These are phyloP conservation scores for Tricholaema leucomelas DNA, from an alignment of 2,113 vertebrate species.

Conservation along the genomic window DNA sequence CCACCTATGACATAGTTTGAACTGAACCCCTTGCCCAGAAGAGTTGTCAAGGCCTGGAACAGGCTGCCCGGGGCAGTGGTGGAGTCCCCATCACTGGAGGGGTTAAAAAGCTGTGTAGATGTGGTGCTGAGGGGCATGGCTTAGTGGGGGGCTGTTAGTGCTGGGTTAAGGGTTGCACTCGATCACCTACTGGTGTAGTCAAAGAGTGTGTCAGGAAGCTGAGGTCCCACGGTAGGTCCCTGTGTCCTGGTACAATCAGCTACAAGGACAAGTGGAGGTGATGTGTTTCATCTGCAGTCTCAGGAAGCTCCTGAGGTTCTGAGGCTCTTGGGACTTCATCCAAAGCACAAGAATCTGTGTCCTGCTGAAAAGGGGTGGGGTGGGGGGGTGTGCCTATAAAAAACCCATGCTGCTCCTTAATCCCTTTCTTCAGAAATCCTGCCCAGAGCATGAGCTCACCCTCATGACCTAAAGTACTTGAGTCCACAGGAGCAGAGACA, in stretches of 20 bases:
- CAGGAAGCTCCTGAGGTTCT: neutral
- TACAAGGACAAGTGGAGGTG: neutral
- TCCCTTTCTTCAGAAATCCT: neutral
- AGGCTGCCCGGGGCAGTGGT: no score
- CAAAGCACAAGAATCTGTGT: neutral
- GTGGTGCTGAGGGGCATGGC: no score
- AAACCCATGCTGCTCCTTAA: neutral
- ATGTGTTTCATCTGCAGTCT: neutral
- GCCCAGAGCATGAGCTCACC: neutral
- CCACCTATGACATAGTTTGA: accelerated
- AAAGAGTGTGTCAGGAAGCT: neutral
- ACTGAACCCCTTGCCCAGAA: no score
- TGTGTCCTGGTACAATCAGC: neutral
- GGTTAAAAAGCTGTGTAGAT: no score
- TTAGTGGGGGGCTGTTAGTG: no score
- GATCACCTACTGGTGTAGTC: no score
- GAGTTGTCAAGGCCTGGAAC: no score
- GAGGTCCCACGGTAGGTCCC: neutral
- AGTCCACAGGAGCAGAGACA: neutral
- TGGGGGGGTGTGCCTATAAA: neutral
- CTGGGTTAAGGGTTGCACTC: no score
- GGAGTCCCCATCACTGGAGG: no score
- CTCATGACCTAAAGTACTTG: neutral
- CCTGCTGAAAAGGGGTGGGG: neutral
- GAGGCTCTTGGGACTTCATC: neutral